Evolutionary conservation across 2,888 invertebrate species (phyloP).

Genomic region (Lomographa bimaculata): DNA sequence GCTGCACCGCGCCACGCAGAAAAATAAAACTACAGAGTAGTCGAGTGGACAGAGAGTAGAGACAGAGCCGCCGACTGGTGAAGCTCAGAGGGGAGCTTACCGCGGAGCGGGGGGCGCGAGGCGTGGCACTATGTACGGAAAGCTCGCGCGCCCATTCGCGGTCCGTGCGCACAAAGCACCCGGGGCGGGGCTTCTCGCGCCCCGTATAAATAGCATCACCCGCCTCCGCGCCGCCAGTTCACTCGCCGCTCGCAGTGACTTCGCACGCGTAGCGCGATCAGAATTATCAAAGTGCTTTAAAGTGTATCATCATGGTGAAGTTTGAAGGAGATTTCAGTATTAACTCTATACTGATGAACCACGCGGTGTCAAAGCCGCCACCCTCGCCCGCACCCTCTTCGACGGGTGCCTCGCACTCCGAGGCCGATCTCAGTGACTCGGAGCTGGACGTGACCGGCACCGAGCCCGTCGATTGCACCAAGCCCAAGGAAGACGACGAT

Average conservation of each 20-base stretch:
- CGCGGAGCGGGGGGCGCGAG: slow-evolving; percentile 44
- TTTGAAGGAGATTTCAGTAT: slow-evolving; percentile 91
- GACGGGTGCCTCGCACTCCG: slow-evolving; percentile 63
- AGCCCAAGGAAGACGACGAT: slow-evolving; percentile 67
- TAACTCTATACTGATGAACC: slow-evolving; percentile 88
- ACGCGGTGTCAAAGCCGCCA: slow-evolving; percentile 70
- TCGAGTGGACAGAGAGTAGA: slow-evolving; percentile 24
- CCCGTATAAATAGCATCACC: slow-evolving; percentile 62
- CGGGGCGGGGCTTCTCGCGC: slow-evolving; percentile 53
- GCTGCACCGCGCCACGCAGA: slow-evolving; percentile 34
- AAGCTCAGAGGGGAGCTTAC: slow-evolving; percentile 34
- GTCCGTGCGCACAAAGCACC: slow-evolving; percentile 42
- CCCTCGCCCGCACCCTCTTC: slow-evolving; percentile 71
- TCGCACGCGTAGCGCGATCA: slow-evolving; percentile 56
- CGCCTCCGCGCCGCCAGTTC: slow-evolving; percentile 76
- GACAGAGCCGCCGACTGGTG: too few species aligned
- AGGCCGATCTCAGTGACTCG: slow-evolving; percentile 83
- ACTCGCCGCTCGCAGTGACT: slow-evolving; percentile 62
- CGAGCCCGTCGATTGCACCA: slow-evolving; percentile 88
- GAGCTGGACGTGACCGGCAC: slow-evolving; percentile 91
- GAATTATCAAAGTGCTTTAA: slow-evolving; percentile 34
- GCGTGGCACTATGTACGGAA: slow-evolving; percentile 68
- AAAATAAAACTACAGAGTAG: slow-evolving; percentile 37
- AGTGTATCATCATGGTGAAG: slow-evolving; percentile 77
- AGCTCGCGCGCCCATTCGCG: slow-evolving; percentile 63